Percentiles rank a stretch among this genome's conserved stretches.
These are phyloP conservation scores for Neosalanx taihuensis DNA, from an alignment of 2,797 vertebrate genomes.

Conservation along the genomic window DNA sequence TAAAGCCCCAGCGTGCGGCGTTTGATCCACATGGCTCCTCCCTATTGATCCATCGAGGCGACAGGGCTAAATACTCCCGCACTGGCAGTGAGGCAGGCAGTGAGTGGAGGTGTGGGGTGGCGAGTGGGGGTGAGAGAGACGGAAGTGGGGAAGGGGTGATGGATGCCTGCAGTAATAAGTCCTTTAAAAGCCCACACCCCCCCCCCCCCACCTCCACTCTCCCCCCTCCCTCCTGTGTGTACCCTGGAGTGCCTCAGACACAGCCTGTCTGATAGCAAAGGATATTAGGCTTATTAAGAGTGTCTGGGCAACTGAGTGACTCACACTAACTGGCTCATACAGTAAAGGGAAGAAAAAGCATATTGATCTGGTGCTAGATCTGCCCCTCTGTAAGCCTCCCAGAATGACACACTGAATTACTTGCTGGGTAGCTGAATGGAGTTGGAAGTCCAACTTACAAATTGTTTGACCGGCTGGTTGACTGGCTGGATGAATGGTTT, in stretches of 20 bases:
- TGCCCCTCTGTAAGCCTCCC: constrained; percentile 27
- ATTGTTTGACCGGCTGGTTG: too few species aligned
- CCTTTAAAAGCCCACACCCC: constrained; percentile 49
- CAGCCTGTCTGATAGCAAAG: constrained; percentile 42
- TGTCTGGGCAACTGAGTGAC: constrained; percentile 45
- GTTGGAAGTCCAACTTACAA: too few species aligned
- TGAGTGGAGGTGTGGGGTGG: too few species aligned
- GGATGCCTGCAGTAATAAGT: constrained; percentile 46
- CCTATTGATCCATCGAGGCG: constrained; percentile 31
- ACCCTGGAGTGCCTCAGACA: constrained; percentile 54
- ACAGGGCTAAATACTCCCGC: constrained; percentile 22
- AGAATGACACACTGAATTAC: neutral
- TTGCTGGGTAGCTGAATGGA: neutral
- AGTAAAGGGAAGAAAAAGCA: constrained; percentile 32
- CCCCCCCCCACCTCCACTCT: constrained; percentile 32
- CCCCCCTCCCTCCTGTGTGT: constrained; percentile 11
- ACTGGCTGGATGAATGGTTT: neutral
- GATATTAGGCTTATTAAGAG: constrained; percentile 23
- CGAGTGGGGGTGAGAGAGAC: too few species aligned
- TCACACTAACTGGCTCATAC: constrained; percentile 42
- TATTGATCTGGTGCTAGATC: constrained; percentile 50
- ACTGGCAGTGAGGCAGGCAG: neutral
- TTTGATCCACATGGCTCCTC: constrained; percentile 31
- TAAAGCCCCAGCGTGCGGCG: constrained; percentile 11
- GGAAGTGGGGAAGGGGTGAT: constrained; percentile 4